Conservation (phyloP, 2,888 invertebrate species). For the Rhagonycha lutea region DNA sequence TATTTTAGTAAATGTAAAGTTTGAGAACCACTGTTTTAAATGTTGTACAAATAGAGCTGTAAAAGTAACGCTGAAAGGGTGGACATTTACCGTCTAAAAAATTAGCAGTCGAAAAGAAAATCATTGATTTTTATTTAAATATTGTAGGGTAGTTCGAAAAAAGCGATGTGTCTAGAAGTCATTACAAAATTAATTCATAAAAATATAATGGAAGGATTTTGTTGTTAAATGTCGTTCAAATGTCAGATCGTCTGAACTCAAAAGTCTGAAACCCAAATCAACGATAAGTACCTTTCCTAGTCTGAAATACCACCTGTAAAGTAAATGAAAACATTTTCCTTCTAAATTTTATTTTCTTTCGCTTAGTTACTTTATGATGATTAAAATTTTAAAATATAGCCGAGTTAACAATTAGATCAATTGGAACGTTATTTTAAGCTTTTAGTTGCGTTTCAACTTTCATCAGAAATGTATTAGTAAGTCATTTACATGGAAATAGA, state of each 20-base stretch:
- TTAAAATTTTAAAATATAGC: too few species aligned
- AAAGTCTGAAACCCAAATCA: background rate
- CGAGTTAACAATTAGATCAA: too few species aligned
- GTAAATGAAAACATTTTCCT: background rate
- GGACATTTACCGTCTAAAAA: background rate
- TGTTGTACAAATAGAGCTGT: background rate
- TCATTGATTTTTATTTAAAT: background rate
- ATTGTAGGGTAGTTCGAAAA: too few species aligned
- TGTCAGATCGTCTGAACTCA: background rate
- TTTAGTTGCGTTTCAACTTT: too few species aligned
- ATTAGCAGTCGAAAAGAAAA: background rate
- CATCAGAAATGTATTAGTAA: too few species aligned
- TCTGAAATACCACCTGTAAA: background rate
- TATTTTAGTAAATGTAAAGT: background rate
- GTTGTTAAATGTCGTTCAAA: background rate
- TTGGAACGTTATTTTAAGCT: too few species aligned
- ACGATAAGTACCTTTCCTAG: background rate
- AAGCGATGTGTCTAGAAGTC: background rate
- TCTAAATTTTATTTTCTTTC: background rate
- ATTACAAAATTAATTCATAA: background rate
- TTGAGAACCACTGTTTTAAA: background rate
- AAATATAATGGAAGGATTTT: background rate
- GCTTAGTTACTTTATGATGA: too few species aligned
- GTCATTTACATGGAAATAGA: too few species aligned
- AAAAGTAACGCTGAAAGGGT: background rate